These are phyloP conservation scores for Phania funesta DNA, from an alignment of 2,888 invertebrate genomes.

Conservation along the genomic window DNA sequence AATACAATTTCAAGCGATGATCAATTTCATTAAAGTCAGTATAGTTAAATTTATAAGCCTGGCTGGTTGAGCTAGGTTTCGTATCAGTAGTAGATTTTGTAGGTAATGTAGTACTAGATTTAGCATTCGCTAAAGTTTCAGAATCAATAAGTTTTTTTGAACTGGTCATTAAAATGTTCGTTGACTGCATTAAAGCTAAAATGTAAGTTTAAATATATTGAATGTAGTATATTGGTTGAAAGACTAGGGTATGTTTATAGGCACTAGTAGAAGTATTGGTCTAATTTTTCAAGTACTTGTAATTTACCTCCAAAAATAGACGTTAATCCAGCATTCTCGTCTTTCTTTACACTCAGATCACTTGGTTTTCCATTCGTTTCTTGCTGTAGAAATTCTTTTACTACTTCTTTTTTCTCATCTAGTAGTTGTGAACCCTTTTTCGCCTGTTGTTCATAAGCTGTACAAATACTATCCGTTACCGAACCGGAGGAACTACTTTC, in stretches of 20 bases:
- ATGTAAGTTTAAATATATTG: constrained; percentile 12
- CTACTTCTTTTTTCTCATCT: neutral
- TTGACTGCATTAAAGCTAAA: constrained; percentile 81
- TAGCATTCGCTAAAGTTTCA: constrained; percentile 69
- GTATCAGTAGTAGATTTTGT: neutral
- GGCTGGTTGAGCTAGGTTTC: constrained; percentile 68
- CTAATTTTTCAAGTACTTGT: neutral
- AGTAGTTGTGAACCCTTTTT: neutral
- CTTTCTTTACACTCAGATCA: constrained; percentile 62
- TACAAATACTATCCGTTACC: constrained; percentile 83
- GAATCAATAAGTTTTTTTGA: constrained; percentile 75
- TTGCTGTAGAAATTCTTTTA: constrained; percentile 39
- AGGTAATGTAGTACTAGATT: constrained; percentile 55
- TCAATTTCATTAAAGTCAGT: constrained; percentile 82
- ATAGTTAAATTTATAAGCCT: constrained; percentile 82
- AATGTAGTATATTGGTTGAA: too few species aligned
- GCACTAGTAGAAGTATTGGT: too few species aligned
- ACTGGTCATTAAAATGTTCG: constrained; percentile 80
- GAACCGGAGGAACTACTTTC: constrained; percentile 85
- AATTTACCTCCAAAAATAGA: constrained; percentile 81
- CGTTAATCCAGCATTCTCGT: constrained; percentile 73
- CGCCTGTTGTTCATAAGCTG: constrained; percentile 82
- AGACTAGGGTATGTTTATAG: too few species aligned
- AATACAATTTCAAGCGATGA: constrained; percentile 83
- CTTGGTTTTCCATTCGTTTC: constrained; percentile 26